Percentiles rank a stretch among this genome's conserved stretches.
These are phyloP conservation scores for Tipula confusa DNA, from an alignment of 2,888 invertebrate species.

Conservation along the genomic window DNA sequence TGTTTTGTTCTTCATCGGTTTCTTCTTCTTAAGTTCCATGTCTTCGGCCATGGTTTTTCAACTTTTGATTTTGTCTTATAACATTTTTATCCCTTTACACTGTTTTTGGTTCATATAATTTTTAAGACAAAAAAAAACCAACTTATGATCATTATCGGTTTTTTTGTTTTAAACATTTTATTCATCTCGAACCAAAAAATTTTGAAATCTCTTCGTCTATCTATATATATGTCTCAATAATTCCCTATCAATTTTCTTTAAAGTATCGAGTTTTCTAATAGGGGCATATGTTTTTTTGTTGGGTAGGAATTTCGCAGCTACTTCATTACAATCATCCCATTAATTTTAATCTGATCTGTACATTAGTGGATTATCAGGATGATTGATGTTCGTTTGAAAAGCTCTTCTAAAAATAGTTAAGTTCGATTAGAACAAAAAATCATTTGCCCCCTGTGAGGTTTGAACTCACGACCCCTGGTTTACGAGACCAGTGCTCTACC, in stretches of 20 bases:
- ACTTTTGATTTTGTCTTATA: not conserved
- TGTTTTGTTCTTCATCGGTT: not conserved
- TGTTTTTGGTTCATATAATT: not conserved
- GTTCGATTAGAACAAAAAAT: too few relatives aligned
- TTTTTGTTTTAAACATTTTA: not conserved
- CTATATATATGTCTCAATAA: constrained; percentile 1
- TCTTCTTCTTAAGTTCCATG: too few relatives aligned
- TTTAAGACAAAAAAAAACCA: not conserved
- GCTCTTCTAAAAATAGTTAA: too few relatives aligned
- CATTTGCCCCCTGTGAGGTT: constrained; percentile 32
- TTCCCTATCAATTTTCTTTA: constrained; percentile 20
- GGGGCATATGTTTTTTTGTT: too few relatives aligned
- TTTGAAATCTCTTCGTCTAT: not conserved
- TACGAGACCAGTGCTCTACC: constrained; percentile 35
- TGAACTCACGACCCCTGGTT: constrained; percentile 33
- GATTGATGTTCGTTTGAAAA: too few relatives aligned
- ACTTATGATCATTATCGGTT: not conserved
- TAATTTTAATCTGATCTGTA: too few relatives aligned
- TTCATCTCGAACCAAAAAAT: not conserved
- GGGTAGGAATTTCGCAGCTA: too few relatives aligned
- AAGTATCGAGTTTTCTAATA: too few relatives aligned
- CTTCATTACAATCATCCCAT: too few relatives aligned
- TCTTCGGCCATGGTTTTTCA: too few relatives aligned
- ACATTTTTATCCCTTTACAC: not conserved
- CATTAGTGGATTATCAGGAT: too few relatives aligned